Evolutionary conservation across 2,113 vertebrate genomes (phyloP).

Genomic region (Paramisgurnus dabryanus): DNA sequence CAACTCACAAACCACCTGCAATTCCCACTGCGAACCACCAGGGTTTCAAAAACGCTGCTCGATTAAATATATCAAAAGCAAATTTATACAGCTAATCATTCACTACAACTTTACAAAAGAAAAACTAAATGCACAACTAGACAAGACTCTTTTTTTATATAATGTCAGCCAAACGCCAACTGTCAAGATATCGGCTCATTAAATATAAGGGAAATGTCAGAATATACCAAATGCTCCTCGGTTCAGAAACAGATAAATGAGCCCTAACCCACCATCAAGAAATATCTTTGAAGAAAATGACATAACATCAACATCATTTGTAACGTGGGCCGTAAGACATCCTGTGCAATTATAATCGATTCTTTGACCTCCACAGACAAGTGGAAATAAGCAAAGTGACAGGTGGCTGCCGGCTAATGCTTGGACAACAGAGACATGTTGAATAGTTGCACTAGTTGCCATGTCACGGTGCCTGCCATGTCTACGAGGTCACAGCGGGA

Average conservation of each 20-base stretch:
- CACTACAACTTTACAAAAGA: not conserved
- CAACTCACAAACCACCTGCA: no score
- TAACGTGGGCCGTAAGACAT: constrained; percentile 9
- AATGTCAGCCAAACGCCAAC: not conserved
- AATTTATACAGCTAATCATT: not conserved
- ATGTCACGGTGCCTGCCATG: constrained; percentile 43
- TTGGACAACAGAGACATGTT: constrained; percentile 29
- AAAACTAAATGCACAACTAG: not conserved
- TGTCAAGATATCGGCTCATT: constrained; percentile 6
- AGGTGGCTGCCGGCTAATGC: constrained; percentile 50
- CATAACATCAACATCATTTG: constrained; percentile 3
- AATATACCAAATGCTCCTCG: not conserved
- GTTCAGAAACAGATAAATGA: constrained; percentile 16
- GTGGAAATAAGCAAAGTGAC: constrained; percentile 48
- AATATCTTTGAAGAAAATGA: constrained; percentile 16
- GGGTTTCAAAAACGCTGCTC: no score
- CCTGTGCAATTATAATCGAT: constrained; percentile 34
- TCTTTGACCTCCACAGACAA: constrained; percentile 36
- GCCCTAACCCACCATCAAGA: constrained; percentile 24
- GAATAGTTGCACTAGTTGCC: constrained; percentile 53
- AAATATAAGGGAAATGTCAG: constrained; percentile 25
- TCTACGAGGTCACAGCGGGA: constrained; percentile 58
- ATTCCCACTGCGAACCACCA: no score
- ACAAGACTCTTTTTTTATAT: constrained; percentile 13
- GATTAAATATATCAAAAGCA: no score